A percentile compares a stretch with the other conserved stretches of the same genome.
These are phyloP conservation scores for Zenarchopterus dispar DNA, from an alignment of 2,797 vertebrate genomes.

Conservation along the genomic window DNA sequence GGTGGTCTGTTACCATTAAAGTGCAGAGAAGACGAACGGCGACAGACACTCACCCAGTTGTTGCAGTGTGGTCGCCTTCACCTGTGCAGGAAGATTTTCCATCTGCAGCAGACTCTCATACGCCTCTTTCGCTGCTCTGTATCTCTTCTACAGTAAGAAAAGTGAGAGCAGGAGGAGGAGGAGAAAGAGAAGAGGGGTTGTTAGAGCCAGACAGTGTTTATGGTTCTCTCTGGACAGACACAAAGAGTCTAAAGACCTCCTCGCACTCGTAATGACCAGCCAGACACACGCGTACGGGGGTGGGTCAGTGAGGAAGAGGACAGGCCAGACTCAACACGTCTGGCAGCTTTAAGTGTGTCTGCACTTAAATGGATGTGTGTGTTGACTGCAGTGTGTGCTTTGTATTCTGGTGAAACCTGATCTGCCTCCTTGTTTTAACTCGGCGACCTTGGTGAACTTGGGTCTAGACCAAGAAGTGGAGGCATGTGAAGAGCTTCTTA, in stretches of 20 bases:
- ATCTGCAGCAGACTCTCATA: slow-evolving; percentile 97
- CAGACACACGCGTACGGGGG: slow-evolving; percentile 48
- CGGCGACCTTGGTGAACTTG: slow-evolving; percentile 57
- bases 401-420: slow-evolving; percentile 69
- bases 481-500: slow-evolving; percentile 30
- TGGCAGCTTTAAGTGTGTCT: slow-evolving; percentile 42
- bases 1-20: background rate
- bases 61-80: slow-evolving; percentile 97
- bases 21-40: background rate
- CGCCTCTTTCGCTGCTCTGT: slow-evolving; percentile 96
- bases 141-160: slow-evolving; percentile 89
- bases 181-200: slow-evolving; percentile 33
- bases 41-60: slow-evolving; percentile 90
- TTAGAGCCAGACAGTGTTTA: slow-evolving; percentile 74
- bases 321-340: slow-evolving; percentile 76
- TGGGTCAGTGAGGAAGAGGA: slow-evolving; percentile 63
- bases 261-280: slow-evolving; percentile 66
- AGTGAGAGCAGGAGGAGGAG: slow-evolving; percentile 1
- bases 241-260: slow-evolving; percentile 72
- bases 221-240: slow-evolving; percentile 64
- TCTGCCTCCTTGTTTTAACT: slow-evolving; percentile 70
- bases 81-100: slow-evolving; percentile 95
- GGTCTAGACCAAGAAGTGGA: slow-evolving; percentile 15
- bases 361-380: slow-evolving; percentile 26
- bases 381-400: slow-evolving; percentile 11